Percentiles rank a stretch among this genome's conserved stretches.
Conservation (phyloP, 2,888 invertebrate species). For the Phytoseiulus persimilis region DNA sequence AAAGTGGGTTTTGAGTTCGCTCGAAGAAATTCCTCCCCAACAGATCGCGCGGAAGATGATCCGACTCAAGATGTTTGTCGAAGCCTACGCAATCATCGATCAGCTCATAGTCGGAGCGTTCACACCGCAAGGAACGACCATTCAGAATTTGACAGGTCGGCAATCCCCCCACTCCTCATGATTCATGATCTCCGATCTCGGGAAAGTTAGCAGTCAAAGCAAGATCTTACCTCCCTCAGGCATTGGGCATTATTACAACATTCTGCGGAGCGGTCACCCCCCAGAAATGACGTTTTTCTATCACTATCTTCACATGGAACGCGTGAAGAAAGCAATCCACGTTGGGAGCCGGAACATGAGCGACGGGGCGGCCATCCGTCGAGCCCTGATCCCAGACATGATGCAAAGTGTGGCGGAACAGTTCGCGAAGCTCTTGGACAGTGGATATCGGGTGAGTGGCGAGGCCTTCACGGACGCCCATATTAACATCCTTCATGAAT, state of each 20-base stretch:
- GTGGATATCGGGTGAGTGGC: not conserved
- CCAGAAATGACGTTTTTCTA: conserved; percentile 8
- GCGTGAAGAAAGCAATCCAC: conserved; percentile 15
- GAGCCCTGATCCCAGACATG: conserved; percentile 12
- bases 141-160: not conserved
- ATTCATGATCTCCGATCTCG: too few relatives aligned
- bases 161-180: not conserved
- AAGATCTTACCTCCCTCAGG: not conserved
- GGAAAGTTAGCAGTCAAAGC: too few relatives aligned
- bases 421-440: conserved; percentile 20
- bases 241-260: conserved; percentile 10
- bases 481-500: not conserved
- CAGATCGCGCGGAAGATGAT: conserved; percentile 33
- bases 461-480: not conserved
- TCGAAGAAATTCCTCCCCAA: not conserved
- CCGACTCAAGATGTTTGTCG: conserved; percentile 21
- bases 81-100: conserved; percentile 23
- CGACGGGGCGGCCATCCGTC: conserved; percentile 14
- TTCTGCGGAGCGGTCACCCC: not conserved
- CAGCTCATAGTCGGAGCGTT: conserved; percentile 9
- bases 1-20: not conserved
- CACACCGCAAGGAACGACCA: conserved; percentile 11
- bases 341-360: not conserved
- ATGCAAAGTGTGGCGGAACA: conserved; percentile 12
- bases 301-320: conserved; percentile 17